A percentile compares a stretch with the other conserved stretches of the same genome.
Conservation (phyloP, 2,113 vertebrate genomes). For the Ochotona curzoniae region DNA sequence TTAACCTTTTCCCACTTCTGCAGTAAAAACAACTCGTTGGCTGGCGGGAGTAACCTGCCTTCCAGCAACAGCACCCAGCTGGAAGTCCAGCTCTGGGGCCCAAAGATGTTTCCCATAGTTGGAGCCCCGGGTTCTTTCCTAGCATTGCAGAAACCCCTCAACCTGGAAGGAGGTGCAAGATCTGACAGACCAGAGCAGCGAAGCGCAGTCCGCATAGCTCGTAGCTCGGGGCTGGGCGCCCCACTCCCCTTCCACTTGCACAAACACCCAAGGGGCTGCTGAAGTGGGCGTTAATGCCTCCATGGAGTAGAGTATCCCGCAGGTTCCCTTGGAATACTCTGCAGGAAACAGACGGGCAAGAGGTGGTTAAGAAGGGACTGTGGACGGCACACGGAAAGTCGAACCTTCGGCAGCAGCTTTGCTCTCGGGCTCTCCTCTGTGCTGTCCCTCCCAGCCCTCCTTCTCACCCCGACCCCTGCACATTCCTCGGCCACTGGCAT, state of each 20-base stretch:
- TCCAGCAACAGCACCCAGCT: not conserved
- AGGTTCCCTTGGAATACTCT: not conserved
- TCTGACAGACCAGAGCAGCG: not conserved
- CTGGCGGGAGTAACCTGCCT: not conserved
- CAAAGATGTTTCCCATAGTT: not conserved
- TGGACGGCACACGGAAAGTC: not conserved
- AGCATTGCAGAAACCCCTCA: not conserved
- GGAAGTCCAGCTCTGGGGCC: not conserved
- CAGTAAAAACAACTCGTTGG: not conserved
- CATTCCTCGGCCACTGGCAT: too few relatives aligned
- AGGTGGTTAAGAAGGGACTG: not conserved
- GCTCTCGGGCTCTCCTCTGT: accelerated
- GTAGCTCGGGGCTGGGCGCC: not conserved
- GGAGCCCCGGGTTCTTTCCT: not conserved
- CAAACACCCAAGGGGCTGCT: not conserved
- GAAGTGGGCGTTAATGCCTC: not conserved
- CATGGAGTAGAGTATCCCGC: not conserved
- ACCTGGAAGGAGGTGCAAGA: not conserved
- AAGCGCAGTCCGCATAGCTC: not conserved
- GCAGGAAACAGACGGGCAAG: not conserved
- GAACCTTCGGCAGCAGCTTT: accelerated
- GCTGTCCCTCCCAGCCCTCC: accelerated
- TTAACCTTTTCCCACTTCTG: not conserved
- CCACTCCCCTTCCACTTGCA: not conserved
- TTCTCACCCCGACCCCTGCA: not conserved